phyloP scores from a whole-genome alignment of 2,888 invertebrate genomes.

The Rhopalosiphum nymphaeae region DNA sequence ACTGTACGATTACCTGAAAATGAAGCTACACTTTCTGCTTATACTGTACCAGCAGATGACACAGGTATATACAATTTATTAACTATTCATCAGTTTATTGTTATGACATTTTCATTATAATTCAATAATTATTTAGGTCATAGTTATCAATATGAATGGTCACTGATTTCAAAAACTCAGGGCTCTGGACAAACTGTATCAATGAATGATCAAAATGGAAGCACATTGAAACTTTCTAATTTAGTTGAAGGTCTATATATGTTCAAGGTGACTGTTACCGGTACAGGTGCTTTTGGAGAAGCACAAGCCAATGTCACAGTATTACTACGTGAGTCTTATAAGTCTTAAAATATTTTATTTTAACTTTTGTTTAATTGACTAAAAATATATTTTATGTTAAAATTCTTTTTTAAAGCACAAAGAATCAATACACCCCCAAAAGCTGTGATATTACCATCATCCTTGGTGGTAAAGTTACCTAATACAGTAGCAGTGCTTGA shows the following conservation, averaged over 20 bases:
- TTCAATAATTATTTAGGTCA: slow-evolving; percentile 73
- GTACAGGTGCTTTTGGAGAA: slow-evolving; percentile 82
- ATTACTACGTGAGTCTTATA: slow-evolving; percentile 75
- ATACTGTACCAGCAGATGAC: slow-evolving; percentile 82
- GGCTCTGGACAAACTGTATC: slow-evolving; percentile 82
- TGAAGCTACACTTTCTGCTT: slow-evolving; percentile 86
- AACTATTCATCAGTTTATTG: slow-evolving; percentile 26
- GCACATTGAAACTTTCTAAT: slow-evolving; percentile 85
- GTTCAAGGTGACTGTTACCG: slow-evolving; percentile 87
- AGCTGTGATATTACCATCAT: slow-evolving; percentile 86
- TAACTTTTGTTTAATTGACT: no score
- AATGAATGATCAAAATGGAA: slow-evolving; percentile 85
- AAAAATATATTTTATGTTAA: not conserved
- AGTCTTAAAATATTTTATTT: slow-evolving; percentile 66
- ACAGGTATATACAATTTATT: slow-evolving; percentile 71
- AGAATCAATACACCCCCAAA: slow-evolving; percentile 86
- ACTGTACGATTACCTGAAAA: slow-evolving; percentile 86
- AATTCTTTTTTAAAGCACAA: slow-evolving; percentile 71
- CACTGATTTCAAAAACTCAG: slow-evolving; percentile 71
- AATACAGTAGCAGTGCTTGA: slow-evolving; percentile 92
- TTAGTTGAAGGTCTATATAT: slow-evolving; percentile 89
- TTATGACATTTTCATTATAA: not conserved
- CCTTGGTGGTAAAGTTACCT: slow-evolving; percentile 89
- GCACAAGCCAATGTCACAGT: slow-evolving; percentile 92
- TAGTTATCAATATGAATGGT: slow-evolving; percentile 88